Conservation (phyloP, 2,797 vertebrate genomes). For the Simalia tracyae region DNA sequence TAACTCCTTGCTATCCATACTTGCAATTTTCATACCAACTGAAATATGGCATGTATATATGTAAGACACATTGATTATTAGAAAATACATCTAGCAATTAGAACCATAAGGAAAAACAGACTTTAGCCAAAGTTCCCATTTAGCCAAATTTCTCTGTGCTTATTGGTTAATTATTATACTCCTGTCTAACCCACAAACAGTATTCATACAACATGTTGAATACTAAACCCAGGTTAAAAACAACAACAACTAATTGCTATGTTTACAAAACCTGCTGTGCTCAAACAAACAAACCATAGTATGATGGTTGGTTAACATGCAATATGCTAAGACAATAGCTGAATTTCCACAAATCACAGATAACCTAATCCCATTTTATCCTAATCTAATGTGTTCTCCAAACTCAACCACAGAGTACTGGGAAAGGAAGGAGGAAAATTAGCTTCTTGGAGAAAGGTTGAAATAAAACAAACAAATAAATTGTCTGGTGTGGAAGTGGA, state of each 20-base stretch:
- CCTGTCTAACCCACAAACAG: no score
- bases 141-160: no score
- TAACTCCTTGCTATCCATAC: no score
- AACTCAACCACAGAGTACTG: neutral
- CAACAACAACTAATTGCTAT: neutral
- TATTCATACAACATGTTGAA: neutral
- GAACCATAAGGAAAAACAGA: no score
- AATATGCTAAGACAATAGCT: neutral
- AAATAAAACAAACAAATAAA: neutral
- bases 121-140: no score
- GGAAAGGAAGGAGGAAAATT: neutral
- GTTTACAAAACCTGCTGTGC: neutral
- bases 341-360: neutral
- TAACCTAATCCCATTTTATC: neutral
- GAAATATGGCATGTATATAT: no score
- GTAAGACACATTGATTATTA: no score
- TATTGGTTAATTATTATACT: no score
- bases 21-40: no score
- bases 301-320: neutral
- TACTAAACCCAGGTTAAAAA: neutral
- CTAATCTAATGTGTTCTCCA: neutral
- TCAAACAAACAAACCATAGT: neutral
- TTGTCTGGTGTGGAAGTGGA: neutral
- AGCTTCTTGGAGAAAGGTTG: neutral
- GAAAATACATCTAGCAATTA: no score